Evolutionary conservation across 2,888 invertebrate species (phyloP), one percentile per base, ranked within the genome.

Genomic region (Acleris literana): DNA sequence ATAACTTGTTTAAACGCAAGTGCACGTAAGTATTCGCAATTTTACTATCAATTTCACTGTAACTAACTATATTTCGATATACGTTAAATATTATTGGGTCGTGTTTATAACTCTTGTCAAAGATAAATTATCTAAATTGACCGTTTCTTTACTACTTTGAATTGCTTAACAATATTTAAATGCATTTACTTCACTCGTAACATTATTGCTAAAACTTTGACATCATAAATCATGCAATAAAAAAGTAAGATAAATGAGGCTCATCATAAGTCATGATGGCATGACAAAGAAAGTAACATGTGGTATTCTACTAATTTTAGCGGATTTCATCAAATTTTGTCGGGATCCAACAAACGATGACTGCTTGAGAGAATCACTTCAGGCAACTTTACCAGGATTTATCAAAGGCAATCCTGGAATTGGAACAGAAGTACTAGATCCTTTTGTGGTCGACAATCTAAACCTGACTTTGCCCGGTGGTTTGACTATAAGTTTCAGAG

Each of bases 361-460:
- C 57, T 87, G 87, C 63, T 61, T 87, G 17, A 81, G 75, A 49
- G 70, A 71, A 46, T 71, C 79, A 0, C 16, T 86, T 1, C 83
- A 86, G 71, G 67, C 70, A 1, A 76, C 78, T 0, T 48, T 83
- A 17, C 82, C 82, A 2, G 71, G 64, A 18, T 80, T 87, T 56
- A 71, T 80, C 5, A 71, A 72, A 11, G 87, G 86, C 0, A 60
- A 78, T 5, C 80, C 83, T 9, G 82, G 83, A 51, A 64, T 82
- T 2, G 84, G 80, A 0, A 69, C 86, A 11, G 73, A 78, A 22
- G 53, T 74, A 13, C 64, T 86, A 13, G 87, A 88, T 65, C 87
- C 88, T 1, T 83, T 85, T 44, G 18, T 63, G 16, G 72, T 87
- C 7, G 73, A 83, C 6, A 72, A 79, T 22, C 54, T 88, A 13